Percentiles rank a stretch among this genome's conserved stretches.
phyloP scores from a whole-genome alignment of 2,113 vertebrate genomes.

The Scartelaos histophorus region DNA sequence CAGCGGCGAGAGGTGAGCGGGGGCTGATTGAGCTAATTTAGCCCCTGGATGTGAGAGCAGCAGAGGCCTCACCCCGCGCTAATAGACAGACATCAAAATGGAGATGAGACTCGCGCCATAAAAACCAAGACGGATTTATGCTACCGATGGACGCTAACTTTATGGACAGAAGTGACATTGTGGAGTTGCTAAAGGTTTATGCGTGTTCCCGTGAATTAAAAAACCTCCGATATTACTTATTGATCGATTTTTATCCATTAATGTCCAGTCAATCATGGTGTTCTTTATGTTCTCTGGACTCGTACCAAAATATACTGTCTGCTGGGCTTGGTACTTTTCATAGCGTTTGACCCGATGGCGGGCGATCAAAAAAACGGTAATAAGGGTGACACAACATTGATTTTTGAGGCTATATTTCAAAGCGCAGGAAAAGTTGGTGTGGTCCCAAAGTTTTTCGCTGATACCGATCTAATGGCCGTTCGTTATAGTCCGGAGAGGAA shows the following conservation, averaged over 20 bases:
- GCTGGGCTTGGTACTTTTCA: constrained; percentile 62
- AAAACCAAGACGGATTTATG: constrained; percentile 74
- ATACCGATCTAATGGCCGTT: constrained; percentile 1
- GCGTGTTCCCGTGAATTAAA: constrained; percentile 72
- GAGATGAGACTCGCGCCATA: constrained; percentile 68
- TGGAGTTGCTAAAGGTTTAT: constrained; percentile 78
- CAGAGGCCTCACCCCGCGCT: constrained; percentile 75
- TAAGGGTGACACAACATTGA: constrained; percentile 61
- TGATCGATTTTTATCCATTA: constrained; percentile 78
- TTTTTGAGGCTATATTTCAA: constrained; percentile 46
- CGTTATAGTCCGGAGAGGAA: neutral
- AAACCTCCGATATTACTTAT: constrained; percentile 78
- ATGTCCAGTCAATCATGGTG: constrained; percentile 63
- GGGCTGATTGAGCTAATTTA: constrained; percentile 82
- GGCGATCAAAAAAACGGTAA: constrained; percentile 61
- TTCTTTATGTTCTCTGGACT: constrained; percentile 70
- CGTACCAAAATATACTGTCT: constrained; percentile 51
- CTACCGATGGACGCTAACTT: constrained; percentile 72
- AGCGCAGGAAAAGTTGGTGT: constrained; percentile 10
- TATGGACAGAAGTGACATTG: constrained; percentile 81
- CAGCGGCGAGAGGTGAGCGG: constrained; percentile 73
- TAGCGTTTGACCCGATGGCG: constrained; percentile 49
- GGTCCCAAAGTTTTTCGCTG: constrained; percentile 30
- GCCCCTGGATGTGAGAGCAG: constrained; percentile 76
- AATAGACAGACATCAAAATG: constrained; percentile 83